A percentile compares a stretch with the other conserved stretches of the same genome.
Evolutionary conservation across 2,113 vertebrate species (phyloP).

Genomic region (Mirza zaza): DNA sequence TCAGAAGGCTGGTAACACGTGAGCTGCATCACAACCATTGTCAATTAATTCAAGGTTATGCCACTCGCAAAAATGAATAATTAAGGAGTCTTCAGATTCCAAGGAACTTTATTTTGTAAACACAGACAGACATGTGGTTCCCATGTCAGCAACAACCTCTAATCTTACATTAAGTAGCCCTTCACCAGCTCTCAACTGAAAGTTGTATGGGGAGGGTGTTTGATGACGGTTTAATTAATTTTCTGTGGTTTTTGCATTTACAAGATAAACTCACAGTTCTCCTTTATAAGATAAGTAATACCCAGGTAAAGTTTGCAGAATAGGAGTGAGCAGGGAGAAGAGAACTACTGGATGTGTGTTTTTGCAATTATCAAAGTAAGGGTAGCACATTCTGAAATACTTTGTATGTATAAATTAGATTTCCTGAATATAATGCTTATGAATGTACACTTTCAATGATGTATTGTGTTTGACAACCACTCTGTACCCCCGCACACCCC

Average conservation of each 20-base stretch:
- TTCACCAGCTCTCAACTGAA: background rate
- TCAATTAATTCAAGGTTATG: background rate
- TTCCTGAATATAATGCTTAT: background rate
- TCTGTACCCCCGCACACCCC: too few relatives aligned
- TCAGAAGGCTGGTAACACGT: background rate
- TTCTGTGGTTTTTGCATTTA: background rate
- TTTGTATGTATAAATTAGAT: background rate
- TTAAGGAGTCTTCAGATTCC: background rate
- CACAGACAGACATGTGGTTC: background rate
- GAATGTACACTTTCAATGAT: background rate
- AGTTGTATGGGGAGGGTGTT: background rate
- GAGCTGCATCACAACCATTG: background rate
- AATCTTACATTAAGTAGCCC: background rate
- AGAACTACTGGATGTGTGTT: background rate
- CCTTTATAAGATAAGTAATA: background rate
- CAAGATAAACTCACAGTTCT: background rate
- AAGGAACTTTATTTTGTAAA: background rate
- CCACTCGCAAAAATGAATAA: background rate
- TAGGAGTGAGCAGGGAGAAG: fast-evolving
- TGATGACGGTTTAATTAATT: background rate
- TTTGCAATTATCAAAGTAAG: background rate
- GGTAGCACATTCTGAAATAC: background rate
- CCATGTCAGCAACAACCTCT: background rate
- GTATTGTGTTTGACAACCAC: background rate
- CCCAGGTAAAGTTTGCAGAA: background rate